Evolutionary conservation across 2,888 invertebrate species (phyloP), one percentile per base, ranked within the genome.

Genomic region (Piscicola geometra): DNA sequence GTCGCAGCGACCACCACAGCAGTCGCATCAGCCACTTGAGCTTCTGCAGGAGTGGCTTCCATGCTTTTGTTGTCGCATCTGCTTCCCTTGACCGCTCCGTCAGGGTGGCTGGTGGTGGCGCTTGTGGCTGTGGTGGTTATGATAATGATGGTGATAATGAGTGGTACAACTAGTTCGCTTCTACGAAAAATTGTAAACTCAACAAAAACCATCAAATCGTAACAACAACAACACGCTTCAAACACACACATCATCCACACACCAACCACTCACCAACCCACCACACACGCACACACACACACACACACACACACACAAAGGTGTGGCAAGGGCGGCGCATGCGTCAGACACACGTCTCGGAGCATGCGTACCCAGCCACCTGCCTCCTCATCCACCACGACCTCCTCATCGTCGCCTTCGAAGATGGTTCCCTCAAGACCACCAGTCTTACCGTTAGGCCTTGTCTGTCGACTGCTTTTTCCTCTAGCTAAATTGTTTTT

Each of bases 371-470:
- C 18, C 30, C 66, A 21, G 21, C 74, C 73, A 68, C 76, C 56
- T 33, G 74, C 52, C 25, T 76, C 76, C 9, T 72, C 3, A 5
- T 75, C 69, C 25, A 69, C 71, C n/a, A 75, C 67, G 9, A 33
- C 60, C 3, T 67, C 50, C 21, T 47, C 72, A 9, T 71, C 74
- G 35, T 76, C 64, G 3, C 78, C 81, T 28, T 80, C 80, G 77
- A 32, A 25, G 15, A 72, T 60, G 33, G 35, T 66, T 50, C 73
- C 50, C 25, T 67, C 50, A 9, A 32, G 52, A n/a, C 74, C 69
- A 18, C 60, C 60, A 15, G 12, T 21, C 60, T 41, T 15, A 9
- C 41, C 9, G 41, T 41, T 9, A 5, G 15, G 15, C 41, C 41
- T 15, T 15, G 9, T 15, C 41, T 15, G 9, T 15, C 15, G 9